phyloP scores from a whole-genome alignment of 1,140 invertebrate species.

The Diuraphis noxia region DNA sequence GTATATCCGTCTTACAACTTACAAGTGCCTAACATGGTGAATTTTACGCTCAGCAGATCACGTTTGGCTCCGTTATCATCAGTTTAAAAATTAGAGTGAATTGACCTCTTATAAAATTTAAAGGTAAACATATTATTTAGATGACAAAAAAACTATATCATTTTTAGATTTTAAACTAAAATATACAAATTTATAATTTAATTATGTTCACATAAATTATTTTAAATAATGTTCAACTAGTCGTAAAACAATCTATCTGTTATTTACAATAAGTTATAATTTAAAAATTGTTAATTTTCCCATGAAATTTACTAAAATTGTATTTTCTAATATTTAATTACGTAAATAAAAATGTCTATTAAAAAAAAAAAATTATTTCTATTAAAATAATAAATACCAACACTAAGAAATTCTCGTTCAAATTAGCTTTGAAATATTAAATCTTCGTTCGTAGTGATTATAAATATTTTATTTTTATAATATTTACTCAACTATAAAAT shows the following conservation, averaged over 20 bases:
- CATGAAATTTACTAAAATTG: neutral
- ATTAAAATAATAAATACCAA: neutral
- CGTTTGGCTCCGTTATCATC: too few relatives aligned
- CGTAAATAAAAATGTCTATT: neutral
- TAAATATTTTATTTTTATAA: neutral
- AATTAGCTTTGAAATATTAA: neutral
- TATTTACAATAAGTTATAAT: neutral
- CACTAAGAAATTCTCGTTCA: neutral
- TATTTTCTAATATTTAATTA: neutral
- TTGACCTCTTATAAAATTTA: too few relatives aligned
- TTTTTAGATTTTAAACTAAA: neutral
- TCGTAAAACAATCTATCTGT: neutral
- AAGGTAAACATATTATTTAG: too few relatives aligned
- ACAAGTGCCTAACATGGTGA: neutral
- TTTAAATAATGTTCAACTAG: neutral
- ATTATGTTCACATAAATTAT: neutral
- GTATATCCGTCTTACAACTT: too few relatives aligned
- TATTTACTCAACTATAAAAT: neutral
- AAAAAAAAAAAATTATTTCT: neutral
- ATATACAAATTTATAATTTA: neutral
- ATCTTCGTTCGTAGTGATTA: neutral
- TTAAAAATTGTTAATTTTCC: neutral
- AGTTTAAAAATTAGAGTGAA: too few relatives aligned
- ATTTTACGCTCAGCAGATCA: too few relatives aligned
- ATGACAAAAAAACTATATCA: neutral